These are phyloP conservation scores for Hylomyscus alleni DNA, from an alignment of 2,797 vertebrate genomes.

Conservation along the genomic window DNA sequence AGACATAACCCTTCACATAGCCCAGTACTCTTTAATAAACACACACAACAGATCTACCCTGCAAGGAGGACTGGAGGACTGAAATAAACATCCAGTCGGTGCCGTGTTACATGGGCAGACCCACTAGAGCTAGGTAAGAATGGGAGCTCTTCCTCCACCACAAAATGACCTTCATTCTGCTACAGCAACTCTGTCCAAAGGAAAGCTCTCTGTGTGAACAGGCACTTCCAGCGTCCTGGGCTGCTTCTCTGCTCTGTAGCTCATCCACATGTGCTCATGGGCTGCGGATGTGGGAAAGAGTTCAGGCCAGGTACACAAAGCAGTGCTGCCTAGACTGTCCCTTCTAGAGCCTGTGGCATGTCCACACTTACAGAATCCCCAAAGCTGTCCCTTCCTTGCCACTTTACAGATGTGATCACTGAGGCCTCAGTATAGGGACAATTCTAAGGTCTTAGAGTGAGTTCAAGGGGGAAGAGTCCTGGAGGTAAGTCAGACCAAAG, in stretches of 20 bases:
- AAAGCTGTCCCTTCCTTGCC: background rate
- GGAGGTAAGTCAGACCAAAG: background rate
- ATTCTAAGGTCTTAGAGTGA: background rate
- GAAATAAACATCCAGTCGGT: background rate
- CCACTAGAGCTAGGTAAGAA: background rate
- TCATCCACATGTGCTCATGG: background rate
- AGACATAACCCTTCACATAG: background rate
- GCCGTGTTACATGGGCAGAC: background rate
- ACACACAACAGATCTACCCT: background rate
- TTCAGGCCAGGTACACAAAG: background rate
- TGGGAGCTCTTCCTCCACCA: fast-evolving
- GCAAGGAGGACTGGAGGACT: background rate
- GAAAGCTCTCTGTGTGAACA: background rate
- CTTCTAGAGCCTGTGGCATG: background rate
- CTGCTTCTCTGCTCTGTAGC: background rate
- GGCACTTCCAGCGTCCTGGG: background rate
- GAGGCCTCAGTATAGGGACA: background rate
- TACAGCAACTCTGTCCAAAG: too few species aligned
- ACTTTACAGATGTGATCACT: background rate
- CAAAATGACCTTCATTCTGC: background rate
- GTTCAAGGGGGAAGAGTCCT: background rate
- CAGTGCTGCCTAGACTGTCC: background rate
- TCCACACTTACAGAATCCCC: background rate
- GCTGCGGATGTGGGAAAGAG: background rate
- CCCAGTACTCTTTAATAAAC: background rate